Conservation (phyloP, 2,113 vertebrate species). For the Stictonetta naevosa region DNA sequence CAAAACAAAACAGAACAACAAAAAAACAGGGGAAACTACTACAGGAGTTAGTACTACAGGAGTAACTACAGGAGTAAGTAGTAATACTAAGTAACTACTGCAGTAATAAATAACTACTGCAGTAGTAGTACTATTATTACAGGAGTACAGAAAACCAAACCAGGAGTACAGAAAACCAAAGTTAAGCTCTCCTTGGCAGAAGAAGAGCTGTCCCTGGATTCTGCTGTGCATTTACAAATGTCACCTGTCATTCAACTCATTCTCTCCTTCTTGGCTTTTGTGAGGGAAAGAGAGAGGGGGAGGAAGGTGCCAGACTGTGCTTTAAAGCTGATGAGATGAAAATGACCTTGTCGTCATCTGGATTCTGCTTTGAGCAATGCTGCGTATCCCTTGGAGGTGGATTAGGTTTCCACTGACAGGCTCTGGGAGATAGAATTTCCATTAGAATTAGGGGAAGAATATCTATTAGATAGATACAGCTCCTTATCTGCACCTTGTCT, state of each 20-base stretch:
- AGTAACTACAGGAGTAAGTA: too few relatives aligned
- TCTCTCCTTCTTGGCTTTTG: neutral
- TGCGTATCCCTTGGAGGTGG: neutral
- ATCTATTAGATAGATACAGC: conserved; percentile 52
- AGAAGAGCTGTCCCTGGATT: neutral
- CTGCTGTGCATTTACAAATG: neutral
- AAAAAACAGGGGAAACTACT: too few relatives aligned
- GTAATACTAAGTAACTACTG: too few relatives aligned
- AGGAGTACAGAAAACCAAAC: neutral
- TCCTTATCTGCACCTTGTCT: conserved; percentile 42
- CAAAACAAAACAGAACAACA: too few relatives aligned
- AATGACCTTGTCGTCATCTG: conserved; percentile 16
- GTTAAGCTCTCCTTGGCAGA: neutral
- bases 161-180: neutral
- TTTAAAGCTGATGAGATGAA: neutral
- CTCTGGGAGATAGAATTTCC: conserved; percentile 48
- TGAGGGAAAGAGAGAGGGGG: neutral
- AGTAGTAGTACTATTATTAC: too few relatives aligned
- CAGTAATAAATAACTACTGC: too few relatives aligned
- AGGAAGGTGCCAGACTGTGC: neutral
- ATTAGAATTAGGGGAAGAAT: conserved; percentile 50
- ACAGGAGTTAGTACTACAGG: too few relatives aligned
- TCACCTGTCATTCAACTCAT: neutral
- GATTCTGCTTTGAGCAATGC: neutral
- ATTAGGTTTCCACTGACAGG: conserved; percentile 51